These are phyloP conservation scores for Cheilosia urbana DNA, from an alignment of 2,888 invertebrate genomes.

Conservation along the genomic window DNA sequence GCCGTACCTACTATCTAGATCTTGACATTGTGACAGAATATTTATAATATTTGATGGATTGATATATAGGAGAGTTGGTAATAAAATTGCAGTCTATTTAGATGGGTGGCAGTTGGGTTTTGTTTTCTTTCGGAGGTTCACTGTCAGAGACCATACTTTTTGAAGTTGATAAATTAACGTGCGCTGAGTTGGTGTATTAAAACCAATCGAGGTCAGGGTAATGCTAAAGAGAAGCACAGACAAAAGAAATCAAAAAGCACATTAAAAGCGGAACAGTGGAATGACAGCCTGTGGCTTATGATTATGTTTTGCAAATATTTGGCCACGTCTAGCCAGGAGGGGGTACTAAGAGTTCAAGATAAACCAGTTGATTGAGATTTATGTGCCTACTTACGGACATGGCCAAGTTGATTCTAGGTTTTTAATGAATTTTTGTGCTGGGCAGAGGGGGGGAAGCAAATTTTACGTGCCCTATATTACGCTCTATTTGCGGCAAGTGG, in stretches of 20 bases:
- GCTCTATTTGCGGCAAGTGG: too few relatives aligned
- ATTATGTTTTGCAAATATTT: constrained; percentile 51
- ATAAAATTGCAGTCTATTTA: constrained; percentile 61
- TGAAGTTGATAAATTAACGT: constrained; percentile 63
- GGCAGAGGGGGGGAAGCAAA: neutral
- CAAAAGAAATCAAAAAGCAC: constrained; percentile 21
- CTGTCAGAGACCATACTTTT: constrained; percentile 41
- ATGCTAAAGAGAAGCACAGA: constrained; percentile 28
- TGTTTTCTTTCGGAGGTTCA: constrained; percentile 43
- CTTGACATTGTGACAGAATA: constrained; percentile 65
- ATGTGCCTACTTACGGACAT: constrained; percentile 29
- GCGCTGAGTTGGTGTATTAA: constrained; percentile 12
- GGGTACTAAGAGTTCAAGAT: constrained; percentile 18
- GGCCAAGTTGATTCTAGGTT: neutral
- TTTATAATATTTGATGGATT: constrained; percentile 66
- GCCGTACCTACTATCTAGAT: constrained; percentile 33
- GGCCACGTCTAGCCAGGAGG: neutral
- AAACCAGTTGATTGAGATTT: constrained; percentile 55
- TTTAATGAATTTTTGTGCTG: neutral
- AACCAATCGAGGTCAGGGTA: constrained; percentile 58
- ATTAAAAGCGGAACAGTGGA: constrained; percentile 43
- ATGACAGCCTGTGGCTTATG: constrained; percentile 49
- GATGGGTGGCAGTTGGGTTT: constrained; percentile 20
- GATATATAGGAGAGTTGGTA: constrained; percentile 39
- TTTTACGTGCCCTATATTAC: neutral